Base-by-base conservation (phyloP, 2,888 invertebrate genomes). In the Ischnura elegans region DNA sequence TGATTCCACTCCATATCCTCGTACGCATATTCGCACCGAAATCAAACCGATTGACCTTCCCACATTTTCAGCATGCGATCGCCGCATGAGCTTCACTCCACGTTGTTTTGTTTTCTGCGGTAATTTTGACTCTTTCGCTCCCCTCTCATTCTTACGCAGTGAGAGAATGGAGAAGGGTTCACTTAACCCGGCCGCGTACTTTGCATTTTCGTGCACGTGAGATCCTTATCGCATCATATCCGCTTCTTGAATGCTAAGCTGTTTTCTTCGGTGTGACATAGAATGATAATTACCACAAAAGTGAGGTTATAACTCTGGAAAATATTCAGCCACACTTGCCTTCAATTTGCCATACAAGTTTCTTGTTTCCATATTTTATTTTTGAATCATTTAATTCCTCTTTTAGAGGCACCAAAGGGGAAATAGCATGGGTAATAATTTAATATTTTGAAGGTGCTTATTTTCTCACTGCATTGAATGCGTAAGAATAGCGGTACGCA, bases 181-280 rank as follows among this genome's bases (percentile, higher is more conserved):
- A 36, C 29, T 76, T 36, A n/a, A 36, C 13, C 76, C 36, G 21
- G 4, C 76, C 8, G 6, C 10, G 36, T 29, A 36, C 36, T 36
- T 76, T 36, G 36, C 36, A 76, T 76, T 76, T 76, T 76, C 76
- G 76, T 36, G 36, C 76, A 76, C 76, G 76, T 16, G 76, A 76
- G 13, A 25, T 36, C 36, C 13, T 36, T 76, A 76, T 76, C 76
- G 76, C 36, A 2, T 13, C 13, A 13, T 36, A 76, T 76, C 13
- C 36, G 36, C 76, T 76, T 29, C 76, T 2, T 76, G 76, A 76
- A 36, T 76, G 36, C 76, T 25, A 76, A 76, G 10, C 76, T 36
- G 76, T 76, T 36, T 29, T 76, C 13, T 36, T 13, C 4, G 76
- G 29, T 76, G 16, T n/a, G 29, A 36, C 76, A 76, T 36, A 76